Conservation (phyloP, 2,113 vertebrate species). For the Spea bombifrons region DNA sequence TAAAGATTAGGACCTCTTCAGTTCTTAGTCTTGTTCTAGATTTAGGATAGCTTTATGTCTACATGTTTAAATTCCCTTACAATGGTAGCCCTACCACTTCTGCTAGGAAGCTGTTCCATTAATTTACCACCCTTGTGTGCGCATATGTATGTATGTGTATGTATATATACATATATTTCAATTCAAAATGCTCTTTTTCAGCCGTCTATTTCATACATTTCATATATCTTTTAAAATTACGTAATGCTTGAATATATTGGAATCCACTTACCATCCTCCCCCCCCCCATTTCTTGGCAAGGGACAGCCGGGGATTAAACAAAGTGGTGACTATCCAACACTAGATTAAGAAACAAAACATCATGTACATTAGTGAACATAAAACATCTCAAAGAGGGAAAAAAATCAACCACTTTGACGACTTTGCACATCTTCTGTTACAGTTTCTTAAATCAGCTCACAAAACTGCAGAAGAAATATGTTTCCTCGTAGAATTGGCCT, state of each 20-base stretch:
- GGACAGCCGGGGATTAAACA: slow-evolving; percentile 8
- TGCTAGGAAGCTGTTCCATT: no score
- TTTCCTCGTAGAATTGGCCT: slow-evolving; percentile 26
- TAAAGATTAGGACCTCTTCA: no score
- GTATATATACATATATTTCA: no score
- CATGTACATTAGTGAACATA: slow-evolving; percentile 47
- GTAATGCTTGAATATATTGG: slow-evolving; percentile 12
- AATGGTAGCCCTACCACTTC: no score
- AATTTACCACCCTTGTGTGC: no score
- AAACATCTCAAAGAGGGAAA: slow-evolving; percentile 35
- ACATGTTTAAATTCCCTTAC: no score
- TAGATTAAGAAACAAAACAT: slow-evolving; percentile 46
- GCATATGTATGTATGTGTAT: no score
- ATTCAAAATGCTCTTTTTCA: background rate
- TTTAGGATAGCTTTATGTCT: no score
- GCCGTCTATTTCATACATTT: background rate
- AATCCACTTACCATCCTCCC: slow-evolving; percentile 20
- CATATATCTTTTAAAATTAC: slow-evolving; percentile 13
- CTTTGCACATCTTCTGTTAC: slow-evolving; percentile 47
- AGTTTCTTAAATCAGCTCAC: slow-evolving; percentile 42
- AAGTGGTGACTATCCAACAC: slow-evolving; percentile 34
- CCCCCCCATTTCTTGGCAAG: slow-evolving; percentile 17
- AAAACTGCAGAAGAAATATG: slow-evolving; percentile 32
- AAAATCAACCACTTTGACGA: slow-evolving; percentile 23
- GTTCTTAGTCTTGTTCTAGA: no score